These are phyloP conservation scores for Polyommatus icarus DNA, from an alignment of 2,888 invertebrate genomes.

Conservation along the genomic window DNA sequence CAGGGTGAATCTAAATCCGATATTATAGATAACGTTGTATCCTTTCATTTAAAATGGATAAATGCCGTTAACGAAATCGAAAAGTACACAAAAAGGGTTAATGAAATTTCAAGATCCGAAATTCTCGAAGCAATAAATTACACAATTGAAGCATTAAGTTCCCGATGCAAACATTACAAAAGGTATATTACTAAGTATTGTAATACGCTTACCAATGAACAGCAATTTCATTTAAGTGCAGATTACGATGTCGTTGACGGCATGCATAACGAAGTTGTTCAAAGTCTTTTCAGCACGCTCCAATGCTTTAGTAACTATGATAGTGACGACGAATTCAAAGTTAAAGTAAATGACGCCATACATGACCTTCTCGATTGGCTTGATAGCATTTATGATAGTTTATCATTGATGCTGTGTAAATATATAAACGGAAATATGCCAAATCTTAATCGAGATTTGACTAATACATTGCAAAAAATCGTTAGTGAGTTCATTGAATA, in stretches of 20 bases:
- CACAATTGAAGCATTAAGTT: constrained; percentile 60
- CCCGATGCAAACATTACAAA: constrained; percentile 60
- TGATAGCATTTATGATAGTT: constrained; percentile 63
- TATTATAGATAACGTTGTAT: constrained; percentile 59
- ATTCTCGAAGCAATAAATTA: constrained; percentile 59
- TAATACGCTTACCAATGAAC: constrained; percentile 48
- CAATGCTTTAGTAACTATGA: constrained; percentile 55
- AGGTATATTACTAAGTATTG: constrained; percentile 58
- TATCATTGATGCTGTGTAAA: constrained; percentile 56
- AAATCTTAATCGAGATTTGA: constrained; percentile 55
- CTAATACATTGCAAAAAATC: constrained; percentile 64
- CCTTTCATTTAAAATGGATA: constrained; percentile 69
- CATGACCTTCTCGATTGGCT: constrained; percentile 65
- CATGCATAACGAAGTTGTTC: constrained; percentile 63
- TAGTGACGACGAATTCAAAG: constrained; percentile 53
- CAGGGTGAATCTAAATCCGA: constrained; percentile 47
- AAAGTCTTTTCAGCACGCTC: constrained; percentile 54
- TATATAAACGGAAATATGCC: constrained; percentile 56
- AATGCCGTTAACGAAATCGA: constrained; percentile 62
- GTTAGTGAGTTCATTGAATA: constrained; percentile 56
- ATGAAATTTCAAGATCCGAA: constrained; percentile 53
- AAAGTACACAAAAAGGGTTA: constrained; percentile 50
- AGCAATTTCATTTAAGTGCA: constrained; percentile 53
- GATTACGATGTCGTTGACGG: constrained; percentile 71
- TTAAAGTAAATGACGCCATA: constrained; percentile 49